A percentile compares a stretch with the other conserved stretches of the same genome.
Conservation (phyloP, 2,888 invertebrate species). For the Pyralis farinalis region DNA sequence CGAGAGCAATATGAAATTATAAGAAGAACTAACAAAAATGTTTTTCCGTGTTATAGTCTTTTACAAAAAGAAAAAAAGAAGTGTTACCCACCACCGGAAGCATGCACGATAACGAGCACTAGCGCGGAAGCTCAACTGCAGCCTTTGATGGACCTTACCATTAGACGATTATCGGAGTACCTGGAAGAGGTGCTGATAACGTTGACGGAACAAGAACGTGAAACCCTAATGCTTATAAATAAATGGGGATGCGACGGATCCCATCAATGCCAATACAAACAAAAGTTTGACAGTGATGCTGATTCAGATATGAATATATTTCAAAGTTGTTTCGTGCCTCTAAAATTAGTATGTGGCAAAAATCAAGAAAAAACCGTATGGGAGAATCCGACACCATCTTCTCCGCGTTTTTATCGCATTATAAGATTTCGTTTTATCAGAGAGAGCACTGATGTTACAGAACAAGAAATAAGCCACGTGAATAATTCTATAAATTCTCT, state of each 20-base stretch:
- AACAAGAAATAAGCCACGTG: slow-evolving; percentile 24
- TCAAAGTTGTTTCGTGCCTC: slow-evolving; percentile 26
- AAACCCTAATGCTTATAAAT: slow-evolving; percentile 16
- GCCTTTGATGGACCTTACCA: slow-evolving; percentile 3
- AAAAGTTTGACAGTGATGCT: slow-evolving; percentile 15
- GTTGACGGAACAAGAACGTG: slow-evolving; percentile 6
- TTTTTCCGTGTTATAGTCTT: slow-evolving; percentile 13
- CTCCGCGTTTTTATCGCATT: slow-evolving; percentile 27
- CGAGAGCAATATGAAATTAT: slow-evolving; percentile 14
- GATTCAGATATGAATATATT: slow-evolving; percentile 22
- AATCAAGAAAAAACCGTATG: slow-evolving; percentile 22
- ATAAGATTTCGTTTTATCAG: slow-evolving; percentile 26
- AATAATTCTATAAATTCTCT: slow-evolving; percentile 1
- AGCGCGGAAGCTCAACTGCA: slow-evolving; percentile 5
- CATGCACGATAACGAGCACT: slow-evolving; percentile 1
- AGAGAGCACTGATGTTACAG: slow-evolving; percentile 21
- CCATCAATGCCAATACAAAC: slow-evolving; percentile 18
- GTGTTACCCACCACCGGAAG: slow-evolving; percentile 7
- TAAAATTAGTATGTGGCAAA: slow-evolving; percentile 15
- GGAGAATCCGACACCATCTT: slow-evolving; percentile 27
- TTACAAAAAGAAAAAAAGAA: slow-evolving; percentile 14
- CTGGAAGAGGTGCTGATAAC: slow-evolving; percentile 1
- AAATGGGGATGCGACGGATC: slow-evolving; percentile 23
- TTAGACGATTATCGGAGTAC: slow-evolving; percentile 3
- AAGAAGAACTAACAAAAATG: slow-evolving; percentile 8